These are phyloP conservation scores for Eucriotettix oculatus DNA, from an alignment of 2,888 invertebrate species.

Conservation along the genomic window DNA sequence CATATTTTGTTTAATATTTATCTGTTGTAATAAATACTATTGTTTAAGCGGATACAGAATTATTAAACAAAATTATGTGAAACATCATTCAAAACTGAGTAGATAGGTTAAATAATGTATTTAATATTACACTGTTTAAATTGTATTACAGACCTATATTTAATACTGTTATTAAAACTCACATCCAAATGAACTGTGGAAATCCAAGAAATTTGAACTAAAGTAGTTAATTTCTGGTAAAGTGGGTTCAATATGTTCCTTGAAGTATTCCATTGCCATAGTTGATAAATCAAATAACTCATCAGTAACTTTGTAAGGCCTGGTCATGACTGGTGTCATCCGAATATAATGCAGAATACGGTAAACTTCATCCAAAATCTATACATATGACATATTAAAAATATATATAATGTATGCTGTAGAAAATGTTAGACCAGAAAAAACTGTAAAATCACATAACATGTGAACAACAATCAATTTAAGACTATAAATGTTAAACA, in stretches of 20 bases:
- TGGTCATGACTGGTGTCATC: conserved; percentile 52
- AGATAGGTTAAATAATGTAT: no score
- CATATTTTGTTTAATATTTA: no score
- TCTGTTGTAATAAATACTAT: no score
- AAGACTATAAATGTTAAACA: no score
- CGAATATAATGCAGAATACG: conserved; percentile 71
- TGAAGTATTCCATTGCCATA: conserved; percentile 97
- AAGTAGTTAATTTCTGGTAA: conserved; percentile 79
- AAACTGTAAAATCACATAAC: neutral
- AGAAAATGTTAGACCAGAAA: neutral
- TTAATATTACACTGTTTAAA: no score
- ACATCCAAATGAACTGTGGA: conserved; percentile 21
- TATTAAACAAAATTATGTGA: no score
- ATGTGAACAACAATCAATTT: no score
- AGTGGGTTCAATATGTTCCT: conserved; percentile 80
- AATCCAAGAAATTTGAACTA: conserved; percentile 67
- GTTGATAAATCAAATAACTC: conserved; percentile 87
- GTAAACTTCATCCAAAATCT: conserved; percentile 84
- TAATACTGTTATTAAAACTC: no score
- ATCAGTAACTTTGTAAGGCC: conserved; percentile 86
- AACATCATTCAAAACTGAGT: no score
- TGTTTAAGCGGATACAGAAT: no score
- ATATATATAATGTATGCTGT: neutral
- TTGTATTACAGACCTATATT: no score
- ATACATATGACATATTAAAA: conserved; percentile 15